These are phyloP conservation scores for Eueremaeus valkanovi DNA, from an alignment of 2,888 invertebrate genomes.

Conservation along the genomic window DNA sequence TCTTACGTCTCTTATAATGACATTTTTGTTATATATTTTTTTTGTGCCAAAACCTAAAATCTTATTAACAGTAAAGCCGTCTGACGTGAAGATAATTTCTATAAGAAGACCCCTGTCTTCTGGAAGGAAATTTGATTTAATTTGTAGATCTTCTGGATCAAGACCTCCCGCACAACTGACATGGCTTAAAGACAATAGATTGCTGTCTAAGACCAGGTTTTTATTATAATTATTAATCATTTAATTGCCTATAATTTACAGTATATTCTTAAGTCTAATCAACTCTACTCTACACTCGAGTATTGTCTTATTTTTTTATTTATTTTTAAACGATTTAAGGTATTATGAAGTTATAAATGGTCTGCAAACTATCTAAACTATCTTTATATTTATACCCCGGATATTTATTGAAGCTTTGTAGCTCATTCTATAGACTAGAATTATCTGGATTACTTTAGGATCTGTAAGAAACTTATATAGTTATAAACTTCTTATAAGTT, in stretches of 20 bases:
- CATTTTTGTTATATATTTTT: background rate
- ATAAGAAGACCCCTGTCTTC: constrained; percentile 24
- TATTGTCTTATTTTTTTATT: too few relatives aligned
- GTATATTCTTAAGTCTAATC: too few relatives aligned
- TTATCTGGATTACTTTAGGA: too few relatives aligned
- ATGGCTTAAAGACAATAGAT: constrained; percentile 33
- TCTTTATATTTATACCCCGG: too few relatives aligned
- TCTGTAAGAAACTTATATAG: too few relatives aligned
- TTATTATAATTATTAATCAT: background rate
- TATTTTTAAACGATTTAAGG: too few relatives aligned
- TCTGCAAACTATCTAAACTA: too few relatives aligned
- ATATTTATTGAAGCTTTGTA: too few relatives aligned
- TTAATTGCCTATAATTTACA: background rate
- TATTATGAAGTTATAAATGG: too few relatives aligned
- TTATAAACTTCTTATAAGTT: too few relatives aligned
- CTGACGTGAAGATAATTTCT: constrained; percentile 34
- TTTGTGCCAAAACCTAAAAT: constrained; percentile 8
- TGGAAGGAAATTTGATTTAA: constrained; percentile 31
- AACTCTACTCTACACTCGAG: too few relatives aligned
- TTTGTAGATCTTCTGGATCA: constrained; percentile 29
- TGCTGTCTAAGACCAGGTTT: constrained; percentile 24
- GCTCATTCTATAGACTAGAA: too few relatives aligned
- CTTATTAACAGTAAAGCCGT: constrained; percentile 30
- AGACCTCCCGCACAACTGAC: constrained; percentile 35
- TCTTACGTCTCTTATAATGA: background rate